Evolutionary conservation across 2,113 vertebrate genomes (phyloP), one percentile per base, ranked within the genome.

Genomic region (Rhinopomastus cyanomelas): DNA sequence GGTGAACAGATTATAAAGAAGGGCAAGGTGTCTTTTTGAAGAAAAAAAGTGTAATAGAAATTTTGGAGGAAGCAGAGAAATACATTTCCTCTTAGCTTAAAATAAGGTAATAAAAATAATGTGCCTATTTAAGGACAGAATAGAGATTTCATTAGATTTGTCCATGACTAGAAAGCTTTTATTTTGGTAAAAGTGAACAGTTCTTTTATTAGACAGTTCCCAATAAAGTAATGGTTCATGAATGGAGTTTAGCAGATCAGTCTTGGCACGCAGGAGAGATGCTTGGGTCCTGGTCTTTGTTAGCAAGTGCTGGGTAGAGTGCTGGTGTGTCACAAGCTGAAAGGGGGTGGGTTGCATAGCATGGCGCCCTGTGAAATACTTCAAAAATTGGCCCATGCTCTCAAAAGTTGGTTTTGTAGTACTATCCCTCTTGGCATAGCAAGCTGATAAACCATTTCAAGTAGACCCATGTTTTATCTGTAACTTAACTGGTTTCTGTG

Each of bases 11-110:
- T 88, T 56, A 42, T 49, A 69, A 78, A 88, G 48, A 77, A 69
- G 23, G 12, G 7, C 46, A 65, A 20, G 27, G 7, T 78, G 32
- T 20, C 12, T 59, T 60, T 52, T 37, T 79, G 34, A 77, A 1
- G 1, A 39, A 80, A 53, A 15, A 73, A 56, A 26, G 3, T 13
- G 1, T 29, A 32, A 26, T 34, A 49, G 52, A 46, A 77, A 8
- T 22, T 90, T 66, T 69, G 64, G 66, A 86, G 62, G 68, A 93
- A 80, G 51, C n/a, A 30, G n/a, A 85, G 22, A 87, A 91, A 48
- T 69, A 37, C 0, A 21, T 93, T 87, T 67, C 27, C 14, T 88
- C 49, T 9, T 84, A 65, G 49, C 42, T 87, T 81, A 37, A 76
- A 59, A 86, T 62, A 72, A n/a, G 7, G 8, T 32, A 53, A 17